Percentiles rank a stretch among this genome's conserved stretches.
These are phyloP conservation scores for Battus philenor DNA, from an alignment of 1,140 invertebrate genomes.

Conservation along the genomic window DNA sequence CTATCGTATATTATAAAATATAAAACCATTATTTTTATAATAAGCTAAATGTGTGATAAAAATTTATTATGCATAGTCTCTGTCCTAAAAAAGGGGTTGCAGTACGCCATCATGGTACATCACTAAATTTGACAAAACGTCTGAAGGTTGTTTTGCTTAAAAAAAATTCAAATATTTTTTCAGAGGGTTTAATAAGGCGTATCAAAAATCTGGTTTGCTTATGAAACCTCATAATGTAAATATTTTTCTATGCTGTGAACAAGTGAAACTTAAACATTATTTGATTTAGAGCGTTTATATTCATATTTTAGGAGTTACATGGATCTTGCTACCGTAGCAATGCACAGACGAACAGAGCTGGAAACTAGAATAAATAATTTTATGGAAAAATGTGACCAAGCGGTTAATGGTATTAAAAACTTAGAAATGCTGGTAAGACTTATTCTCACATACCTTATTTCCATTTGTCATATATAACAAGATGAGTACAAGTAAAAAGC, in stretches of 20 bases:
- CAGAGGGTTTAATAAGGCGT: no score
- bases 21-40: no score
- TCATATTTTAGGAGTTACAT: slow-evolving; percentile 59
- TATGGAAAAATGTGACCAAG: slow-evolving; percentile 49
- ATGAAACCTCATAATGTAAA: background rate
- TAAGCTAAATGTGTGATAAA: no score
- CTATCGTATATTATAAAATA: no score
- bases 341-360: slow-evolving; percentile 52
- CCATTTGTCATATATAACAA: background rate
- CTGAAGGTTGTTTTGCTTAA: no score
- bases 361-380: slow-evolving; percentile 47
- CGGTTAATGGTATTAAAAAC: slow-evolving; percentile 46
- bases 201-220: background rate
- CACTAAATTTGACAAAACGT: no score
- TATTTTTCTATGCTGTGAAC: background rate
- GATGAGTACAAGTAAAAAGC: no score
- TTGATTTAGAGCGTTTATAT: slow-evolving; percentile 1
- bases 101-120: no score
- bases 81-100: no score
- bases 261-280: no score
- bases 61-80: no score
- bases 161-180: no score
- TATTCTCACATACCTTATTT: slow-evolving; percentile 12
- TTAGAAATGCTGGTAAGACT: slow-evolving; percentile 50
- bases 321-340: slow-evolving; percentile 52